Base-by-base conservation (phyloP, 1,140 invertebrate genomes). In the Diorhabda sublineata region DNA sequence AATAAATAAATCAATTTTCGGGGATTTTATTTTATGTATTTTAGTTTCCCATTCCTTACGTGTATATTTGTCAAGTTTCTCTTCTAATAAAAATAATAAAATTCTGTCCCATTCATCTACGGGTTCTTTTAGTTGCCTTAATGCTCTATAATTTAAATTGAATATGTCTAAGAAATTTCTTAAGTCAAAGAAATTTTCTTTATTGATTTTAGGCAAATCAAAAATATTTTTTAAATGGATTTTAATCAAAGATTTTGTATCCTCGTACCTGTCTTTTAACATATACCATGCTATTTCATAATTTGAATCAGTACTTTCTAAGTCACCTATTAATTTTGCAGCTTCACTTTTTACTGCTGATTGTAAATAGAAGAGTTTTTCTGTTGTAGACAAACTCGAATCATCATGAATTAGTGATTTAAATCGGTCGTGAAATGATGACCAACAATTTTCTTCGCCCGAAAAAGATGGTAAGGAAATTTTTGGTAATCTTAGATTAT, bases 31-130 rank as follows among this genome's bases (percentile, higher is more conserved):
- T 4, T 64, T 68, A 58, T 64, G 67, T 44, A 56, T 67, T n/a
- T 45, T 2, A 42, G 42, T 66, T 71, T 69, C 70, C 64, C 67
- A 71, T 61, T 71, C 67, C 43, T 64, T 64, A 52, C n/a, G 57
- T 11, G 58, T 58, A 9, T 60, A 7, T 5, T 5, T 42, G 59
- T 70, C 57, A 58, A 72, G 26, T 62, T 72, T 72, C 41, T 58
- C 44, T 8, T 11, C 67, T 47, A 68, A 58, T 42, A 72, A 11
- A 59, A 68, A 68, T 62, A 71, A 70, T 44, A 76, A 64, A 0
- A 79, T 68, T 0, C 75, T 76, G 41, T 76, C 74, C 68, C 79
- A 80, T 0, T 76, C 26, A 4, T 74, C 74, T 56, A 79, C 66
- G 2, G 75, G 71, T 66, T 73, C 60, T 2, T 65, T 66, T n/a